Conservation (phyloP, 2,888 invertebrate species). For the Leucophenga montana region DNA sequence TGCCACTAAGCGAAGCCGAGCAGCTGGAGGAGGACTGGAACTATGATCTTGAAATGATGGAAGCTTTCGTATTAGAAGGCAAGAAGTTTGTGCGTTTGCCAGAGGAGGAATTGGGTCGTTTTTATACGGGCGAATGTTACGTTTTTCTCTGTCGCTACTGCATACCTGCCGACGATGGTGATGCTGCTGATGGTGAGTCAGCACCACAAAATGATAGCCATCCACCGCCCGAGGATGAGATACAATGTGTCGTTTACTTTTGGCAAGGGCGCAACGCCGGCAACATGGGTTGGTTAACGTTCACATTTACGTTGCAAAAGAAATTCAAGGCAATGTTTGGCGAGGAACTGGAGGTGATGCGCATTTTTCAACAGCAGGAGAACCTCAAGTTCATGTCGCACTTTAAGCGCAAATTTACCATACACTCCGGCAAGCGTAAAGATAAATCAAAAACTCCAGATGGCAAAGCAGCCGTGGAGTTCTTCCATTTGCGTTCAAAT, state of each 20-base stretch:
- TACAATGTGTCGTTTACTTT: slow-evolving; percentile 98
- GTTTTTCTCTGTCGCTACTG: slow-evolving; percentile 98
- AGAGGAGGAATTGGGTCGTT: slow-evolving; percentile 91
- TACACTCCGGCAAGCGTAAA: slow-evolving; percentile 89
- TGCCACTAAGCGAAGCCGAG: slow-evolving; percentile 88
- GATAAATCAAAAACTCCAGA: slow-evolving; percentile 71
- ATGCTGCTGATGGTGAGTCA: slow-evolving; percentile 73
- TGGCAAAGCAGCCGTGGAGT: slow-evolving; percentile 81
- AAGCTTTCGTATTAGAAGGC: slow-evolving; percentile 96
- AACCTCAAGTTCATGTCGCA: slow-evolving; percentile 98
- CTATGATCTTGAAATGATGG: slow-evolving; percentile 98
- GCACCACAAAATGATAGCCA: slow-evolving; percentile 58
- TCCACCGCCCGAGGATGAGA: slow-evolving; percentile 73
- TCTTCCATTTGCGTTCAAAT: slow-evolving; percentile 96
- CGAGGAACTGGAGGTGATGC: slow-evolving; percentile 93
- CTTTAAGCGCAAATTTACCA: slow-evolving; percentile 94
- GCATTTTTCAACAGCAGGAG: slow-evolving; percentile 99
- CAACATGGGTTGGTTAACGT: slow-evolving; percentile 99
- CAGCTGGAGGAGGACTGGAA: slow-evolving; percentile 97
- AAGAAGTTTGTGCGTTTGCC: slow-evolving; percentile 97
- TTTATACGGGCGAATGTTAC: slow-evolving; percentile 96
- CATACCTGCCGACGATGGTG: slow-evolving; percentile 81
- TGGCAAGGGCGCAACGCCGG: slow-evolving; percentile 98
- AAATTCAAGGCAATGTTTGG: slow-evolving; percentile 91
- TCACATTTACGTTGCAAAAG: slow-evolving; percentile 96